Percentiles rank a stretch among this genome's conserved stretches.
Conservation (phyloP, 2,888 invertebrate genomes). For the Galerucella calmariensis region DNA sequence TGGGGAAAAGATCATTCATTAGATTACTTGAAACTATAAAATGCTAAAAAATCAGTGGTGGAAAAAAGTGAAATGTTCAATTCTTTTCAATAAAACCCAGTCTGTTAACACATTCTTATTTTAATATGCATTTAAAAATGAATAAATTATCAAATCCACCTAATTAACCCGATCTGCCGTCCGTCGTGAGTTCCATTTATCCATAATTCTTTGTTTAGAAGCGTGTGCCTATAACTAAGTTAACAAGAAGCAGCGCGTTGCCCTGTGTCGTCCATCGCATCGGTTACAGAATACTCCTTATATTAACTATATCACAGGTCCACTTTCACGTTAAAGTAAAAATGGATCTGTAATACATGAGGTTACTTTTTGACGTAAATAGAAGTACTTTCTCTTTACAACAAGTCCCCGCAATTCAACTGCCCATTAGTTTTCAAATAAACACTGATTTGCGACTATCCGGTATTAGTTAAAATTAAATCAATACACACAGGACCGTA, state of each 20-base stretch:
- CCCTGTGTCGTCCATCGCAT: not conserved
- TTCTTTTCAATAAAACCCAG: too few relatives aligned
- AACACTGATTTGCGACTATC: constrained; percentile 55
- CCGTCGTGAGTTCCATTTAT: not conserved
- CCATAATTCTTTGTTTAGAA: constrained; percentile 10
- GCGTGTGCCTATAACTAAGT: not conserved
- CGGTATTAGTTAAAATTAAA: constrained; percentile 22
- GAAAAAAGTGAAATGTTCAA: too few relatives aligned
- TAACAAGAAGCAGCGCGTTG: constrained; percentile 1
- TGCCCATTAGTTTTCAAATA: constrained; percentile 49
- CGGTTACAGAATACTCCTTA: constrained; percentile 24
- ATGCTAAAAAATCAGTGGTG: too few relatives aligned
- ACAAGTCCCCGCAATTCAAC: constrained; percentile 38
- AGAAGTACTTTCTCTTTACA: constrained; percentile 61
- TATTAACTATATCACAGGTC: constrained; percentile 47
- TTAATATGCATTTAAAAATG: not conserved
- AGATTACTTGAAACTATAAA: too few relatives aligned
- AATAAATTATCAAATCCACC: not conserved
- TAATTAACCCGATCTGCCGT: not conserved
- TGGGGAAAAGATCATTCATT: too few relatives aligned
- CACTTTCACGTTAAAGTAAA: constrained; percentile 58
- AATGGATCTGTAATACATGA: constrained; percentile 58
- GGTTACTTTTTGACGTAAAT: constrained; percentile 59
- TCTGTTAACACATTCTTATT: too few relatives aligned
- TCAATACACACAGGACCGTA: constrained; percentile 5